Evolutionary conservation across 2,888 invertebrate species (phyloP).

Genomic region (Crocallis elinguaria): DNA sequence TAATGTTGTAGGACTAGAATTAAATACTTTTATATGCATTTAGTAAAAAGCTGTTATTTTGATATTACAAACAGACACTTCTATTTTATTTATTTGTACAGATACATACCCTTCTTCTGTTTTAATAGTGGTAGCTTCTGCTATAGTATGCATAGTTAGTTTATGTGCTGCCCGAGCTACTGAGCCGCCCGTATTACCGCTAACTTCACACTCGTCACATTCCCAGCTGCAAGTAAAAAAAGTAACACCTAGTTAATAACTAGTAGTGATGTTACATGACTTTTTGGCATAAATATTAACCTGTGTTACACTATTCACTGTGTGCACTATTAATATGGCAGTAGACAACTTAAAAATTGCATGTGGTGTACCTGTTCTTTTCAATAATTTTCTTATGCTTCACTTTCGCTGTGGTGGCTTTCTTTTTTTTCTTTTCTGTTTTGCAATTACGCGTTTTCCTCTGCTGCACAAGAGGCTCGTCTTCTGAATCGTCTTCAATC

Average conservation of each 20-base stretch:
- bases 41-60: no score
- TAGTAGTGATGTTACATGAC: no score
- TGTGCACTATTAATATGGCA: no score
- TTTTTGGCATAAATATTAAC: no score
- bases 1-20: not conserved
- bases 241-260: not conserved
- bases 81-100: no score
- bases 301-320: no score
- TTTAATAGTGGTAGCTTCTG: conserved; percentile 45
- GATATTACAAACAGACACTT: no score
- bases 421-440: conserved; percentile 66
- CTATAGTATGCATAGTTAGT: conserved; percentile 50
- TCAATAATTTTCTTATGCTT: conserved; percentile 38
- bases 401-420: conserved; percentile 45
- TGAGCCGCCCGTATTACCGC: conserved; percentile 50
- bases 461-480: conserved; percentile 71
- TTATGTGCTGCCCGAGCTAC: conserved; percentile 58
- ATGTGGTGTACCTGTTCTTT: conserved; percentile 10
- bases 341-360: not conserved
- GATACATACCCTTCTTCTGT: conserved; percentile 56
- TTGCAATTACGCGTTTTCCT: conserved; percentile 60
- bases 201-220: conserved; percentile 58
- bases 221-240: conserved; percentile 56
- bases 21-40: no score
- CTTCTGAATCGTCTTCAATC: conserved; percentile 58